Evolutionary conservation across 2,113 vertebrate species (phyloP).

Genomic region (Mellivora capensis): DNA sequence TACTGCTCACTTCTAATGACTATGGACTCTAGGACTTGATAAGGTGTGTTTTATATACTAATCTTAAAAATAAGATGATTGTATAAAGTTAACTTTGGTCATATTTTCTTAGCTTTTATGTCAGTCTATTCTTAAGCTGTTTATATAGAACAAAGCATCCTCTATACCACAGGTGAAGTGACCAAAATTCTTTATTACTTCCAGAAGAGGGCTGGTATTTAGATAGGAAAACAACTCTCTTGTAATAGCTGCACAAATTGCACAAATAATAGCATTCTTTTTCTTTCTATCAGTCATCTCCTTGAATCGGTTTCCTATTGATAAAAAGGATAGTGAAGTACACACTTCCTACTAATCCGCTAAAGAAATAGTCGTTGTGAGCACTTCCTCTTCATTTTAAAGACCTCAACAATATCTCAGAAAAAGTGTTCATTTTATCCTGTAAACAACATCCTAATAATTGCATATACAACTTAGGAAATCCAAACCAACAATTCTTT

Average conservation of each 20-base stretch:
- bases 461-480: not conserved
- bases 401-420: not conserved
- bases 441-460: not conserved
- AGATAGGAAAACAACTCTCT: not conserved
- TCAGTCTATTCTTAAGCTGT: not conserved
- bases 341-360: not conserved
- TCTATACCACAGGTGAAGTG: not conserved
- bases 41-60: not conserved
- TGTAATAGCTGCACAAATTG: not conserved
- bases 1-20: not conserved
- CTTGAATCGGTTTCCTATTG: not conserved
- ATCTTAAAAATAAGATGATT: not conserved
- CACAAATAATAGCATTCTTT: not conserved
- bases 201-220: not conserved
- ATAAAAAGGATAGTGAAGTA: not conserved
- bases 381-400: not conserved
- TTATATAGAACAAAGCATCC: not conserved
- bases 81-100: not conserved
- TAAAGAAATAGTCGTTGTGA: not conserved
- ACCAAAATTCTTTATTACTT: not conserved
- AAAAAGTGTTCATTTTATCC: not conserved
- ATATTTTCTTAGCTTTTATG: not conserved
- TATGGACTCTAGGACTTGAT: not conserved
- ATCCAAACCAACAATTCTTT: not conserved
- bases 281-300: not conserved